These are phyloP conservation scores for Tiliacea citrago DNA, from an alignment of 2,888 invertebrate species.

Conservation along the genomic window DNA sequence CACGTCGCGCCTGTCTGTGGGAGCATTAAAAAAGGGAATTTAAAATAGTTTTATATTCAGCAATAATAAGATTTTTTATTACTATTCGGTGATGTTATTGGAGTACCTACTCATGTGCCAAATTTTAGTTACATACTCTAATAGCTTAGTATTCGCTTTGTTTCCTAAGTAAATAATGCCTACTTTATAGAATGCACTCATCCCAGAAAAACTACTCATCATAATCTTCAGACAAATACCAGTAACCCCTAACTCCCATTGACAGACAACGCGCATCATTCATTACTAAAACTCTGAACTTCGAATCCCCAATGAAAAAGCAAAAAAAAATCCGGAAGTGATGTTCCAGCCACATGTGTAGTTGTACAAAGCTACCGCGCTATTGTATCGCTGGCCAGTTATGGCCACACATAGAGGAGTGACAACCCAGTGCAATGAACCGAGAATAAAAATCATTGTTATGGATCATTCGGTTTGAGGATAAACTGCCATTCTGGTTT, in stretches of 20 bases:
- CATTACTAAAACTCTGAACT: slow-evolving; percentile 18
- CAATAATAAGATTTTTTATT: too few relatives aligned
- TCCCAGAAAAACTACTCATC: background rate
- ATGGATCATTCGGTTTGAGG: slow-evolving; percentile 49
- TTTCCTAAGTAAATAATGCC: too few relatives aligned
- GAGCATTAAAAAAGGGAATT: too few relatives aligned
- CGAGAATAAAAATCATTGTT: slow-evolving; percentile 56
- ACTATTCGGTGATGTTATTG: too few relatives aligned
- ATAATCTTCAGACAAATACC: background rate
- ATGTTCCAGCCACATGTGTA: slow-evolving; percentile 52
- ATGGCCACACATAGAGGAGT: slow-evolving; percentile 26
- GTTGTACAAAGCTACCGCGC: slow-evolving; percentile 54
- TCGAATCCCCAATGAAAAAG: slow-evolving; percentile 31
- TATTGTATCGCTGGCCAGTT: slow-evolving; percentile 53
- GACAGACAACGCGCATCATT: slow-evolving; percentile 32
- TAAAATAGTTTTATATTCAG: too few relatives aligned
- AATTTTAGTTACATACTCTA: too few relatives aligned
- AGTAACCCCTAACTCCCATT: background rate
- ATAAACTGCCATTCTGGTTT: slow-evolving; percentile 42
- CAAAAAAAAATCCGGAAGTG: slow-evolving; percentile 55
- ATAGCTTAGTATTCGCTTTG: background rate
- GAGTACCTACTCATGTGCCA: too few relatives aligned
- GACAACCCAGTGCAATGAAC: slow-evolving; percentile 61
- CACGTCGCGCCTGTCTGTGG: too few relatives aligned
- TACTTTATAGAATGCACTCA: background rate